A percentile compares a stretch with the other conserved stretches of the same genome.
phyloP scores from a whole-genome alignment of 2,797 vertebrate genomes.

The Vultur gryphus region DNA sequence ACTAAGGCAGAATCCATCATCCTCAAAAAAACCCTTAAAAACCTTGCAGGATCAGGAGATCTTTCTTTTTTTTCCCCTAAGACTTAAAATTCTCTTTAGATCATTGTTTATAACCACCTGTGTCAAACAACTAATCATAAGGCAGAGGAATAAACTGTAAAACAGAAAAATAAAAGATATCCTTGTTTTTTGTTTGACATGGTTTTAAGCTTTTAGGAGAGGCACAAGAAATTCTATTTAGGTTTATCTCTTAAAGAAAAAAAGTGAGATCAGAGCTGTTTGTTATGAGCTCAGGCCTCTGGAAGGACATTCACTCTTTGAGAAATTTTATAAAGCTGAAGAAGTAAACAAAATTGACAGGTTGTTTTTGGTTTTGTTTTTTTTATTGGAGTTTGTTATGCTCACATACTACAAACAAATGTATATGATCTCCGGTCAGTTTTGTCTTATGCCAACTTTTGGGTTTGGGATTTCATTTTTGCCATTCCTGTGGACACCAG shows the following conservation, averaged over 20 bases:
- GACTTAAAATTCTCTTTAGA: background rate
- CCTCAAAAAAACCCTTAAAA: background rate
- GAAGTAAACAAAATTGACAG: background rate
- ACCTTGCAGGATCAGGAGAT: background rate
- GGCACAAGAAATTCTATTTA: background rate
- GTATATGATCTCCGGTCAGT: fast-evolving
- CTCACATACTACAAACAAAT: background rate
- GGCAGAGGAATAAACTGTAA: background rate
- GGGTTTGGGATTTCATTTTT: background rate
- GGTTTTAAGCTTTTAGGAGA: background rate
- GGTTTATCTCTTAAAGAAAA: background rate
- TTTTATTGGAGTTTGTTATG: background rate
- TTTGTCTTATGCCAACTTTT: background rate
- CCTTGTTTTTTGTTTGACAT: background rate
- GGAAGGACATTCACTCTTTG: background rate
- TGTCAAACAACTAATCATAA: background rate
- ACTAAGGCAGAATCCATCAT: background rate
- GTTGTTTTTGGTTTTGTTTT: fast-evolving
- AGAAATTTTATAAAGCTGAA: background rate
- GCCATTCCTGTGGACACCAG: background rate
- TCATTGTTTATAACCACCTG: background rate
- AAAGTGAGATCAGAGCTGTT: background rate
- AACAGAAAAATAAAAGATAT: background rate
- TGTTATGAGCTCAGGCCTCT: background rate
- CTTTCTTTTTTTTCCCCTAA: background rate